phyloP scores from a whole-genome alignment of 2,113 vertebrate genomes.

The Dromas ardeola region DNA sequence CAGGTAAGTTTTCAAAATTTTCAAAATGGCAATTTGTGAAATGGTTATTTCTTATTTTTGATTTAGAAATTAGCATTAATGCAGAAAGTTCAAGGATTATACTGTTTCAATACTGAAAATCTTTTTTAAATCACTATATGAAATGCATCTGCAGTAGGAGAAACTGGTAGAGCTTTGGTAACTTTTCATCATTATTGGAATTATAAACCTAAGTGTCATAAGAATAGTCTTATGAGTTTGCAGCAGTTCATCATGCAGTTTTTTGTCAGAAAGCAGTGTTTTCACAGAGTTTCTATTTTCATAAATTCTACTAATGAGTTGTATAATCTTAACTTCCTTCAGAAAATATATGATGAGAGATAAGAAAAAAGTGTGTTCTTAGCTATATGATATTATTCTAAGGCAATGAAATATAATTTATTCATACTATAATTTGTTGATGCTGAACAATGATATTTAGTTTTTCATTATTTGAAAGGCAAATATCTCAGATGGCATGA shows the following conservation, averaged over 20 bases:
- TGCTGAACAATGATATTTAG: neutral
- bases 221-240: neutral
- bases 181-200: neutral
- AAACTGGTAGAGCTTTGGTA: neutral
- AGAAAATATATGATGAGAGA: neutral
- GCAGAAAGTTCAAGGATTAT: neutral
- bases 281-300: neutral
- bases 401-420: neutral
- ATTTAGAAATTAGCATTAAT: neutral
- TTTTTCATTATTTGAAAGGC: neutral
- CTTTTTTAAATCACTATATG: neutral
- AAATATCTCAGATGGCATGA: neutral
- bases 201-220: neutral
- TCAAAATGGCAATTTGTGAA: neutral
- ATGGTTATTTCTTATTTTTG: neutral
- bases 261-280: neutral
- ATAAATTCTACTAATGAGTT: neutral
- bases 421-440: neutral
- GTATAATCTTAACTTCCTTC: neutral
- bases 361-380: neutral
- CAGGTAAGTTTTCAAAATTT: slow-evolving; percentile 5
- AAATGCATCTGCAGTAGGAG: neutral
- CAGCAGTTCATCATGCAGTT: neutral
- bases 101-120: neutral
- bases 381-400: neutral